A percentile compares a stretch with the other conserved stretches of the same genome.
phyloP scores from a whole-genome alignment of 2,888 invertebrate species.

The Papilio elwesi region DNA sequence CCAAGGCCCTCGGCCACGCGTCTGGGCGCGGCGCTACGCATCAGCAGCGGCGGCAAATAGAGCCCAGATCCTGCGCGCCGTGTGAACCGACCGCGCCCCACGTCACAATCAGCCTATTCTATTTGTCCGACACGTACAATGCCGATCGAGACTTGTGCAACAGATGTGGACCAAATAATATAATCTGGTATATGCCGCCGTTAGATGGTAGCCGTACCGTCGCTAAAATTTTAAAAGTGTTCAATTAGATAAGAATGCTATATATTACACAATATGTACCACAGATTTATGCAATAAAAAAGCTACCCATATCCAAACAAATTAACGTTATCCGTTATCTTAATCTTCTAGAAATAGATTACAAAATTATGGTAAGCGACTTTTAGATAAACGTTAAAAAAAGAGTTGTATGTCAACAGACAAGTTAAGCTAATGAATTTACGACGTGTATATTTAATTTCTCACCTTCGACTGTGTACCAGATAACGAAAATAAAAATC shows the following conservation, averaged over 20 bases:
- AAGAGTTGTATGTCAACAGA: conserved; percentile 4
- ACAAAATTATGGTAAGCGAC: conserved; percentile 43
- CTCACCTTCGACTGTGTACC: too few relatives aligned
- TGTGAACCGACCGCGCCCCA: conserved; percentile 68
- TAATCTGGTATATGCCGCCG: neutral
- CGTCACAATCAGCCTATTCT: conserved; percentile 55
- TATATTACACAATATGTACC: conserved; percentile 34
- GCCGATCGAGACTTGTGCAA: conserved; percentile 28
- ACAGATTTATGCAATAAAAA: conserved; percentile 51
- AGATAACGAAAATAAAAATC: too few relatives aligned
- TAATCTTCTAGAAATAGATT: conserved; percentile 62
- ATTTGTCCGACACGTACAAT: conserved; percentile 37
- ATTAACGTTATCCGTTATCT: conserved; percentile 65
- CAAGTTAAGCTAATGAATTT: too few relatives aligned
- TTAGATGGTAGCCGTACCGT: neutral
- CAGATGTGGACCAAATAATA: conserved; percentile 17
- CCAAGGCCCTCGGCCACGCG: conserved; percentile 21
- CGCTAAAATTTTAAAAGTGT: neutral
- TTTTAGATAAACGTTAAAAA: conserved; percentile 22
- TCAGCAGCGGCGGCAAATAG: conserved; percentile 74
- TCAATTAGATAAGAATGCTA: conserved; percentile 1
- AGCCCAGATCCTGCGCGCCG: conserved; percentile 81
- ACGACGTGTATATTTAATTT: too few relatives aligned
- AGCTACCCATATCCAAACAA: conserved; percentile 65
- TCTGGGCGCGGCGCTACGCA: conserved; percentile 69